Evolutionary conservation across 2,113 vertebrate genomes (phyloP).

Genomic region (Epinephelus cyanopodus): DNA sequence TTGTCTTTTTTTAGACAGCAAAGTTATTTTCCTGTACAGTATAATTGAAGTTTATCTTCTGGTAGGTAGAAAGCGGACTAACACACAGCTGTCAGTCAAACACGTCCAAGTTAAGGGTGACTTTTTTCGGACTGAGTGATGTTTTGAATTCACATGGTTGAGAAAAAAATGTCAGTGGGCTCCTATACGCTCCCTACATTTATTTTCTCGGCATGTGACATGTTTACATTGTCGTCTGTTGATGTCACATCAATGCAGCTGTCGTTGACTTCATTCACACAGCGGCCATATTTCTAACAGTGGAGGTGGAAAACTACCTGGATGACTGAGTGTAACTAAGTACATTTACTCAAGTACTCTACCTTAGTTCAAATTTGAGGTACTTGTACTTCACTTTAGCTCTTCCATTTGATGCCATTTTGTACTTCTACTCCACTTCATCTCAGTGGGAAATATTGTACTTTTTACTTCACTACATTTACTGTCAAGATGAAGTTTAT

Average conservation of each 20-base stretch:
- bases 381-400: too few relatives aligned
- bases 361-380: too few relatives aligned
- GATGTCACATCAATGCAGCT: conserved; percentile 37
- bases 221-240: conserved; percentile 51
- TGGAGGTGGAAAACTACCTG: conserved; percentile 33
- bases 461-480: too few relatives aligned
- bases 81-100: conserved; percentile 64
- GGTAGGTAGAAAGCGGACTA: background rate
- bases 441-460: too few relatives aligned
- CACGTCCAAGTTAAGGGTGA: conserved; percentile 69
- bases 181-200: conserved; percentile 15
- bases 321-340: too few relatives aligned
- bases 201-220: conserved; percentile 70
- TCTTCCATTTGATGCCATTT: too few relatives aligned
- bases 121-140: conserved; percentile 57
- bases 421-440: too few relatives aligned
- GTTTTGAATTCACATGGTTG: conserved; percentile 57
- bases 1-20: background rate
- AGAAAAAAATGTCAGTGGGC: conserved; percentile 64
- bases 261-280: conserved; percentile 62
- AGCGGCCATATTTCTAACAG: conserved; percentile 49
- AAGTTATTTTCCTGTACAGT: too few relatives aligned
- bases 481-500: too few relatives aligned
- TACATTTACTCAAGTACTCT: too few relatives aligned
- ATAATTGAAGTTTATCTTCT: background rate